Evolutionary conservation across 2,888 invertebrate genomes (phyloP).

Genomic region (Eurytoma adleriae): DNA sequence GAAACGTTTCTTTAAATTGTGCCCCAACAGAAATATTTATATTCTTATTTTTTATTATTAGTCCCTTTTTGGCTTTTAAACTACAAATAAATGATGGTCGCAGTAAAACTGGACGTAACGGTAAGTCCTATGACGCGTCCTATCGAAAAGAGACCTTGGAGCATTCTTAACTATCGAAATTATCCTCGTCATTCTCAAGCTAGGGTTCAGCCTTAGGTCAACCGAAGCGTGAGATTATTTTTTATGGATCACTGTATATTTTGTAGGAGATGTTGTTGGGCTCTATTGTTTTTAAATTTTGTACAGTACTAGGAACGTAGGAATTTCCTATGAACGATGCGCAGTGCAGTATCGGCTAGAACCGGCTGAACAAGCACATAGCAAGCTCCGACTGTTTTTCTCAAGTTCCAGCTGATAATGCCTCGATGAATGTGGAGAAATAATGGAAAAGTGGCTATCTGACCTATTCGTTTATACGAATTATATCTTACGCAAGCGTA

Average conservation of each 20-base stretch:
- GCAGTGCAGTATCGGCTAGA: no score
- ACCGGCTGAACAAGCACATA: not conserved
- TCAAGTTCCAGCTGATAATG: not conserved
- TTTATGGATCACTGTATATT: slow-evolving; percentile 27
- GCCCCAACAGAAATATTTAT: no score
- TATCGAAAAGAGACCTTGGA: slow-evolving; percentile 44
- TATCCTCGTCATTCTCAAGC: slow-evolving; percentile 44
- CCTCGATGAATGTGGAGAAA: not conserved
- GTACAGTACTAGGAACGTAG: no score
- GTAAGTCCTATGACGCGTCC: slow-evolving; percentile 48
- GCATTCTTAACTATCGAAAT: slow-evolving; percentile 50
- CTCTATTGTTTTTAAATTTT: no score
- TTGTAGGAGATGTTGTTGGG: no score
- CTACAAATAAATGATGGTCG: slow-evolving; percentile 37
- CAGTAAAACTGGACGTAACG: slow-evolving; percentile 51
- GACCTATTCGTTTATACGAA: not conserved
- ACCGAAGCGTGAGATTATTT: slow-evolving; percentile 45
- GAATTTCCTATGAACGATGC: no score
- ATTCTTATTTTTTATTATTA: not conserved
- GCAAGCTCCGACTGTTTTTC: not conserved
- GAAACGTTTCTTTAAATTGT: not conserved
- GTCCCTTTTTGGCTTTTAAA: slow-evolving; percentile 9
- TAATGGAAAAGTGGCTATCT: not conserved
- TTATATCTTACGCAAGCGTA: slow-evolving; percentile 43
- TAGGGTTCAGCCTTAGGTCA: slow-evolving; percentile 47